A percentile compares a stretch with the other conserved stretches of the same genome.
Conservation (phyloP, 2,797 vertebrate species). For the Syngnathus acus region DNA sequence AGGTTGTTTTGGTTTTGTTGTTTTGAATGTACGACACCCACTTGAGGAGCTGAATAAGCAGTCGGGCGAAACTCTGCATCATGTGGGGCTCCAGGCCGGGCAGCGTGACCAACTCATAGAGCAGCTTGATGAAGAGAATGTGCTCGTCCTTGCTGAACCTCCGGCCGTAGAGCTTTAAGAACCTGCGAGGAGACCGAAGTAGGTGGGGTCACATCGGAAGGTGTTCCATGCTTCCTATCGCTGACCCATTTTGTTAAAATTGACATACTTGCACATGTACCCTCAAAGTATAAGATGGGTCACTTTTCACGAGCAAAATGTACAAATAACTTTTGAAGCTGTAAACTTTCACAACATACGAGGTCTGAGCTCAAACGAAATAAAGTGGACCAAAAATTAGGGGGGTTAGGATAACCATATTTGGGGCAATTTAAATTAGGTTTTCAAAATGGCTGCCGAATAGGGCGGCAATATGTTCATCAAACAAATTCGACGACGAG, state of each 20-base stretch:
- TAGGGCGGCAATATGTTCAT: too few species aligned
- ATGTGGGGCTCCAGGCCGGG: conserved; percentile 91
- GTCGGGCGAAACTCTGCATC: conserved; percentile 90
- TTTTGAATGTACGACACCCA: conserved; percentile 58
- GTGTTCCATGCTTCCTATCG: conserved; percentile 4
- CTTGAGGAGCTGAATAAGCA: conserved; percentile 92
- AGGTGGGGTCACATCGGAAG: background rate
- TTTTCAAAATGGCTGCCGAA: too few species aligned
- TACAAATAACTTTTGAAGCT: background rate
- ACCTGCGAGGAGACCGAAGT: conserved; percentile 64
- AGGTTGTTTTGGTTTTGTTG: too few species aligned
- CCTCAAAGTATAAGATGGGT: background rate
- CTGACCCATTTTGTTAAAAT: background rate
- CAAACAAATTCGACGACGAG: too few species aligned
- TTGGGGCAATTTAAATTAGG: too few species aligned
- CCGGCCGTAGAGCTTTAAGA: conserved; percentile 89
- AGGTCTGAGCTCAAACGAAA: too few species aligned
- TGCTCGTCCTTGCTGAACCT: conserved; percentile 97
- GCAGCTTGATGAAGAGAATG: conserved; percentile 87
- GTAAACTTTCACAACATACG: background rate
- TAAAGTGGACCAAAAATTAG: too few species aligned
- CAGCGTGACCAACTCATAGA: conserved; percentile 91
- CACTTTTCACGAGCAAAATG: background rate
- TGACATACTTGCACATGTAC: background rate
- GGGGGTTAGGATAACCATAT: too few species aligned